phyloP scores from a whole-genome alignment of 2,888 invertebrate species.

The Idaea aversata region DNA sequence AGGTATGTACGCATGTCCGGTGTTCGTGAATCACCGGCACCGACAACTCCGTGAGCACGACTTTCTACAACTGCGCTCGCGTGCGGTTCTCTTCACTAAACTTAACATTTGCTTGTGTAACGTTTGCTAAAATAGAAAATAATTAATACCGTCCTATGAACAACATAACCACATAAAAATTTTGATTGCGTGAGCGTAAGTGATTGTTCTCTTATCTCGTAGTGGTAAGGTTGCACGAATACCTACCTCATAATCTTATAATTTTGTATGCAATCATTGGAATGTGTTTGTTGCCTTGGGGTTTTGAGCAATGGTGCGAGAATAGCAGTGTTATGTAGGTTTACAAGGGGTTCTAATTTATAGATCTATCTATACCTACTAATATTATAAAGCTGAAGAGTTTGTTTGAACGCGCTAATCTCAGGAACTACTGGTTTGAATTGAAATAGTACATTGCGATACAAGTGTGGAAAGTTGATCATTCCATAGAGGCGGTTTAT shows the following conservation, averaged over 20 bases:
- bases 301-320: conserved; percentile 14
- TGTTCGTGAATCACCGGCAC: conserved; percentile 58
- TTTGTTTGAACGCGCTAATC: too few species aligned
- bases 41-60: conserved; percentile 34
- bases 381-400: too few species aligned
- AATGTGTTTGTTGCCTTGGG: conserved; percentile 22
- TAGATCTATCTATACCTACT: not conserved
- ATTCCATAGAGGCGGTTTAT: too few species aligned
- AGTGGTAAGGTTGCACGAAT: conserved; percentile 25
- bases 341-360: not conserved
- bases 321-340: not conserved
- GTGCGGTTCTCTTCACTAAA: conserved; percentile 53
- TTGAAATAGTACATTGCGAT: too few species aligned
- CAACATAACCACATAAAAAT: conserved; percentile 23
- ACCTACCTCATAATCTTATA: conserved; percentile 12
- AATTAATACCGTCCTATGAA: conserved; percentile 44
- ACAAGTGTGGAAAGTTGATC: too few species aligned
- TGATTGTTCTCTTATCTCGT: conserved; percentile 29
- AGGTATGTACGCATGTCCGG: conserved; percentile 41
- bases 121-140: conserved; percentile 70
- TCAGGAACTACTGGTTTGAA: too few species aligned
- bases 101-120: conserved; percentile 54
- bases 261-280: conserved; percentile 26
- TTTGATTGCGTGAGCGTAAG: conserved; percentile 21
- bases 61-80: conserved; percentile 65